Conservation (phyloP, 2,797 vertebrate species). For the Holocentrus rufus region DNA sequence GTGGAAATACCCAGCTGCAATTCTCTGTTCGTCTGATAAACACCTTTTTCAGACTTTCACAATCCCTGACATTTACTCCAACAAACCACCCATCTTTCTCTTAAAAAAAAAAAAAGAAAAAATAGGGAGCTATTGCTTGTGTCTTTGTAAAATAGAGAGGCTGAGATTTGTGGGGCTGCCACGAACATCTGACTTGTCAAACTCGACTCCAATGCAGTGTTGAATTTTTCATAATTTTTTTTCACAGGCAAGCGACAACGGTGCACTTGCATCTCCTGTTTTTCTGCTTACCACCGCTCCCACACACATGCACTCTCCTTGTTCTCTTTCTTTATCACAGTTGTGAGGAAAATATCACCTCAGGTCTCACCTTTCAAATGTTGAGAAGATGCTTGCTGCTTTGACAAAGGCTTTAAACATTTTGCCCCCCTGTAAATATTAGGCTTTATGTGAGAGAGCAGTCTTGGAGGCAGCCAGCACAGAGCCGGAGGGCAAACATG, state of each 20-base stretch:
- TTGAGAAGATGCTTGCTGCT: conserved; percentile 52
- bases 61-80: conserved; percentile 57
- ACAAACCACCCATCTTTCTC: conserved; percentile 16
- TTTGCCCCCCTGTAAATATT: conserved; percentile 70
- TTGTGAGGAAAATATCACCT: conserved; percentile 73
- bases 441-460: conserved; percentile 63
- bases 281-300: conserved; percentile 47
- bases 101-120: too few relatives aligned
- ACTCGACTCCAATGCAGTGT: conserved; percentile 40
- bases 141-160: conserved; percentile 49
- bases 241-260: conserved; percentile 59
- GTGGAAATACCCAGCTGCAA: neutral
- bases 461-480: conserved; percentile 61
- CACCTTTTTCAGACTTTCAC: conserved; percentile 17
- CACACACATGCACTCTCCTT: conserved; percentile 33
- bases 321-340: conserved; percentile 50
- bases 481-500: conserved; percentile 75
- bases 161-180: conserved; percentile 29
- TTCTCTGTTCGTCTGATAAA: conserved; percentile 29
- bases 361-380: conserved; percentile 73
- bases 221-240: conserved; percentile 22
- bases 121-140: conserved; percentile 23
- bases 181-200: conserved; percentile 69
- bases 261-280: conserved; percentile 49
- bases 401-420: conserved; percentile 69